phyloP scores from a whole-genome alignment of 2,888 invertebrate genomes.

The Harpalus rubripes region DNA sequence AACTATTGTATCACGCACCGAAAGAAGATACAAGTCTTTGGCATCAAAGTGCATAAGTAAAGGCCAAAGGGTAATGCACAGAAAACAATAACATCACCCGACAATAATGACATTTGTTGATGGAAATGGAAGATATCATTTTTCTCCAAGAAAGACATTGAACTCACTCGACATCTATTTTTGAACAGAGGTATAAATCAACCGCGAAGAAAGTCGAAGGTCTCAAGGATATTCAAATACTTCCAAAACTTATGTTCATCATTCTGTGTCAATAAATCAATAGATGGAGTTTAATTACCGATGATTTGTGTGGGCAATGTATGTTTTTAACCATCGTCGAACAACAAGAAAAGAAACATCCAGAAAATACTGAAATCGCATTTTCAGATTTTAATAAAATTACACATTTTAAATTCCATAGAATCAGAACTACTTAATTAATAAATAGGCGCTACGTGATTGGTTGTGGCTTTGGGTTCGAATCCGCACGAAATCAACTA shows the following conservation, averaged over 20 bases:
- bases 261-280: background rate
- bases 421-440: no score
- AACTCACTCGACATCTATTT: conserved; percentile 31
- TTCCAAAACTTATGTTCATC: background rate
- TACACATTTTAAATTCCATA: no score
- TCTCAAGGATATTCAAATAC: background rate
- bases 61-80: conserved; percentile 5
- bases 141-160: conserved; percentile 14
- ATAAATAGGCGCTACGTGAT: no score
- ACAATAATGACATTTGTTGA: conserved; percentile 8
- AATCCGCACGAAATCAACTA: no score
- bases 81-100: conserved; percentile 6
- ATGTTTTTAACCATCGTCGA: no score
- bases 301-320: background rate
- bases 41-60: conserved; percentile 26
- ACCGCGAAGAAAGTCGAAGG: background rate
- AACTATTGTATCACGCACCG: conserved; percentile 57
- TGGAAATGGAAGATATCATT: conserved; percentile 24
- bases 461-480: no score
- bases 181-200: conserved; percentile 30
- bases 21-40: conserved; percentile 5
- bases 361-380: no score
- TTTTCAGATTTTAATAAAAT: no score
- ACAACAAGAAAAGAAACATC: no score
- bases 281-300: background rate